Evolutionary conservation across 2,797 vertebrate species (phyloP), one percentile per base, ranked within the genome.

Genomic region (Pangasius macronema): DNA sequence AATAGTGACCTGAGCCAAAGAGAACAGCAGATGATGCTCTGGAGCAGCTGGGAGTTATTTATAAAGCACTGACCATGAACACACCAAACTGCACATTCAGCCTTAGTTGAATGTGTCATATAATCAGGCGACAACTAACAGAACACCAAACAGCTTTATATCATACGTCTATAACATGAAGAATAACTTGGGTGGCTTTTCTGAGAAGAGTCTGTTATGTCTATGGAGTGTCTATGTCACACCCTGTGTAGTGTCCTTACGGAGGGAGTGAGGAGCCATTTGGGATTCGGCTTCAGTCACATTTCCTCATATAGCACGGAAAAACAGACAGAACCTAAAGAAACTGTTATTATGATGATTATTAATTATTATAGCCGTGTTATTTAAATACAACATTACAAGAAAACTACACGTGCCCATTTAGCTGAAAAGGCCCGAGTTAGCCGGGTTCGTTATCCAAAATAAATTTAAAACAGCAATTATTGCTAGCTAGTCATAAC

Each of bases 1-100:
- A 5, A 33, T 0, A 42, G n/a, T 33, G 30, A 24, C 39, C 46
- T 75, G 57, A 85, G 46, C 81, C 24, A 76, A n/a, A 81, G 77
- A 27, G 61, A 89, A 91, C 89, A 93, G 91, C 90, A 90, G 92
- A 53, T 84, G 83, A 73, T 46, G 88, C 87, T 89, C 70, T 70
- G 4, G 87, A 89, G 87, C 93, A 95, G 93, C 94, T 94, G 94
- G 80, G 85, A 89, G 94, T 89, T 96, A 95, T 95, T 95, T 95
- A 91, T 95, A 95, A 90, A 89, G 67, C 39, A 53, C 75, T 88
- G 88, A 91, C 3, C 36, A 61, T 14, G 24, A 36, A 7, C 77
- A 24, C 39, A 61, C 9, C n/a, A 6, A 72, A 59, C 2, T 57
- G 33, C 72, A 63, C n/a, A 7, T 3, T 63, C 39, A 81, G 13